Conservation (phyloP, 2,113 vertebrate species). For the Rhinolophus sinicus region DNA sequence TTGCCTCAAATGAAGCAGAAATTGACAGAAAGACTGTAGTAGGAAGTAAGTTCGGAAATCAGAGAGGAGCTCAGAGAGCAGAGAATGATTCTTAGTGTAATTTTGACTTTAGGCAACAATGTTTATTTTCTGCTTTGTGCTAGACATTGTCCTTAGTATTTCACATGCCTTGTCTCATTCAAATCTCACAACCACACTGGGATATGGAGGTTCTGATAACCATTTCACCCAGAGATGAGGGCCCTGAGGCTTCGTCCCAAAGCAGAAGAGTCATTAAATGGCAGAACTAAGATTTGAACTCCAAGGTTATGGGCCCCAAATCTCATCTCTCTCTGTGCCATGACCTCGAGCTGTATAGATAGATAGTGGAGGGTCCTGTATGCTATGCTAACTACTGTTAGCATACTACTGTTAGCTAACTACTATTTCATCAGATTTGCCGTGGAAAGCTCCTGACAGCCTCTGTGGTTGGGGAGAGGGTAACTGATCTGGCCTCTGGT, state of each 20-base stretch:
- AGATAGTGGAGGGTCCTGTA: rapidly evolving
- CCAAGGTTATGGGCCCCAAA: neutral
- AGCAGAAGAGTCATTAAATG: neutral
- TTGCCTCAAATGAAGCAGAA: neutral
- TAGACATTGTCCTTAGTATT: rapidly evolving
- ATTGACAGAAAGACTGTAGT: rapidly evolving
- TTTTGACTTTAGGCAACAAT: rapidly evolving
- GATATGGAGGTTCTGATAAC: neutral
- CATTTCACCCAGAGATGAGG: neutral
- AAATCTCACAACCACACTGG: neutral
- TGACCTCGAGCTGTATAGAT: rapidly evolving
- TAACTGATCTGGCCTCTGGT: neutral
- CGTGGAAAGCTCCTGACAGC: neutral
- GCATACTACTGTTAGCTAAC: too few relatives aligned
- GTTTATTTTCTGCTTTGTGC: rapidly evolving
- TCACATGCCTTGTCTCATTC: rapidly evolving
- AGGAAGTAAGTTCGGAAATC: neutral
- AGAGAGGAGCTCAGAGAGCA: neutral
- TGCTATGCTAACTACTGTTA: too few relatives aligned
- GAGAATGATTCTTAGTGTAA: rapidly evolving
- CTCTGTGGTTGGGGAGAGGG: neutral
- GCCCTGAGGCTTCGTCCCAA: neutral
- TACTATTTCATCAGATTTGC: neutral
- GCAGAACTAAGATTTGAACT: neutral
- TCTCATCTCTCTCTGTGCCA: neutral